Evolutionary conservation across 1,140 invertebrate genomes (phyloP).

Genomic region (Drosophila subpulchrella): DNA sequence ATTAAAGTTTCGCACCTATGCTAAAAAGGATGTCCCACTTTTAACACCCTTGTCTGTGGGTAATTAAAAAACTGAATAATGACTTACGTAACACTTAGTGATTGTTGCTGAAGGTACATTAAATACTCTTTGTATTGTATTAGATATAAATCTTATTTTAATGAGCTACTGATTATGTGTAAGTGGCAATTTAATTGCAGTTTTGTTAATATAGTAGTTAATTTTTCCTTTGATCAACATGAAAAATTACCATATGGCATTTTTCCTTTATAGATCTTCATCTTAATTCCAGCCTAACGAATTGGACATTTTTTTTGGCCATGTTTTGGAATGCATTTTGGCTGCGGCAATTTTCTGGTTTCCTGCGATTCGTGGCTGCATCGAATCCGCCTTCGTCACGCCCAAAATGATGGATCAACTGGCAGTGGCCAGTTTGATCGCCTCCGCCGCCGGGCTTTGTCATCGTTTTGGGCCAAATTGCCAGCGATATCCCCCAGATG

Average conservation of each 20-base stretch:
- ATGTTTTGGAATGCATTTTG: slow-evolving; percentile 7
- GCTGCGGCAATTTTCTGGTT: background rate
- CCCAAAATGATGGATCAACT: slow-evolving; percentile 11
- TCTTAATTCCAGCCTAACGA: background rate
- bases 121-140: background rate
- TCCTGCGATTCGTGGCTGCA: background rate
- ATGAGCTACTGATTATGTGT: too few species aligned
- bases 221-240: background rate
- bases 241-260: background rate
- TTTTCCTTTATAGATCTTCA: slow-evolving; percentile 8
- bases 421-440: background rate
- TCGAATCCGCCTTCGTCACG: slow-evolving; percentile 12
- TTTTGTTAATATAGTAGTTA: too few species aligned
- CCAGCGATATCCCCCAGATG: slow-evolving; percentile 7
- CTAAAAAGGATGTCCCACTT: background rate
- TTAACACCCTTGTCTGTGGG: background rate
- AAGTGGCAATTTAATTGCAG: too few species aligned
- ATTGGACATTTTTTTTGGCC: background rate
- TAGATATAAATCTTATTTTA: background rate
- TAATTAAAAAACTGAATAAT: background rate
- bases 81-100: too few species aligned
- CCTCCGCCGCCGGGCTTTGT: slow-evolving; percentile 10
- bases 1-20: background rate
- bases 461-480: slow-evolving; percentile 29
- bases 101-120: background rate